phyloP scores from a whole-genome alignment of 2,113 vertebrate species.

The Cyanistes caeruleus region DNA sequence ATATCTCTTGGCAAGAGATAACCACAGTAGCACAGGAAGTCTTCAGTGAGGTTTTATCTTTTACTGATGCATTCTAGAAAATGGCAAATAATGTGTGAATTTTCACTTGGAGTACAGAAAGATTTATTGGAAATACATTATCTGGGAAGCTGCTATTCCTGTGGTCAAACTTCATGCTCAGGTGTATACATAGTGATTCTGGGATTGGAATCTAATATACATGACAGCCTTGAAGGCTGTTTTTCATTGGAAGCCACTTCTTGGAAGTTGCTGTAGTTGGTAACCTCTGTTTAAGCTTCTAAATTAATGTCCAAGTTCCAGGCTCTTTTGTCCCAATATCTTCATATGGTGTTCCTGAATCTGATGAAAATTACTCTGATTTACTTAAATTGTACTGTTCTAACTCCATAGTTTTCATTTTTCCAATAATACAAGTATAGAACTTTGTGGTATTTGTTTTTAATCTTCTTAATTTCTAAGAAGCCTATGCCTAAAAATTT shows the following conservation, averaged over 20 bases:
- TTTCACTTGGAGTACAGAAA: neutral
- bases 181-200: neutral
- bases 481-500: neutral
- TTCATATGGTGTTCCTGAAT: neutral
- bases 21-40: neutral
- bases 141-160: neutral
- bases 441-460: neutral
- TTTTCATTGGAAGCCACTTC: neutral
- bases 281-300: neutral
- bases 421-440: neutral
- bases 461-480: neutral
- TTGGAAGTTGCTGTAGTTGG: neutral
- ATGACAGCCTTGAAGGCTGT: neutral
- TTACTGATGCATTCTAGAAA: neutral
- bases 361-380: accelerated
- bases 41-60: neutral
- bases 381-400: neutral
- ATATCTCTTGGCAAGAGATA: neutral
- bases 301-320: neutral
- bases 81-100: neutral
- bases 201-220: neutral
- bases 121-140: neutral
- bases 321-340: accelerated
- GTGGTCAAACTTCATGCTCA: neutral
- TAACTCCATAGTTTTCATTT: neutral